phyloP scores from a whole-genome alignment of 2,888 invertebrate species.

The Tanypteryx hageni region DNA sequence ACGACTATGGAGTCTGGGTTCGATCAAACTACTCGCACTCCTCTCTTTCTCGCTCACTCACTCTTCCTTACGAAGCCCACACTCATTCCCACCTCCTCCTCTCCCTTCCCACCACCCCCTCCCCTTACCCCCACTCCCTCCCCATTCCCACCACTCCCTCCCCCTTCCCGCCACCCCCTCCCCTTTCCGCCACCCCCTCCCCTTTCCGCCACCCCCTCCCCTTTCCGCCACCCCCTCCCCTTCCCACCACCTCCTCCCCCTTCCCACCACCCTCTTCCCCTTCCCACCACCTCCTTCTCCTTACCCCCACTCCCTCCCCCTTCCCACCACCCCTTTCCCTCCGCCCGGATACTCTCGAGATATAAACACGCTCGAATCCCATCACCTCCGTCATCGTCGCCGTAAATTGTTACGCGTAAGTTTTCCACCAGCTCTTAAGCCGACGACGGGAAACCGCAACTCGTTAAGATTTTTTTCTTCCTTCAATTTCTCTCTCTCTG shows the following conservation, averaged over 20 bases:
- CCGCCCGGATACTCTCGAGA: too few relatives aligned
- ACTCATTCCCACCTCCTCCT: too few relatives aligned
- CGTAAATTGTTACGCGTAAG: neutral
- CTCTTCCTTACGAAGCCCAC: too few relatives aligned
- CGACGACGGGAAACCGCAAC: neutral
- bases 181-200: neutral
- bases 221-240: too few relatives aligned
- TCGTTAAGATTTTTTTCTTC: neutral
- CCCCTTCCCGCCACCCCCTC: neutral
- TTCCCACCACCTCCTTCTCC: neutral
- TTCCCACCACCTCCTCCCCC: neutral
- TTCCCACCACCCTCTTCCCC: neutral
- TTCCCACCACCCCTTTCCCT: too few relatives aligned
- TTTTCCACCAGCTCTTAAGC: neutral
- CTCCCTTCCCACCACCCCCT: neutral
- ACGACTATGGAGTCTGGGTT: neutral
- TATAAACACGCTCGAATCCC: too few relatives aligned
- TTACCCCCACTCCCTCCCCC: neutral
- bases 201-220: neutral
- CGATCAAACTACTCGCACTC: conserved; percentile 1
- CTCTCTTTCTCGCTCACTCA: too few relatives aligned
- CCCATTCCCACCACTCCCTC: neutral
- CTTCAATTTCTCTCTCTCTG: too few relatives aligned
- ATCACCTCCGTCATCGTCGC: neutral
- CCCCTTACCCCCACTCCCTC: neutral